These are phyloP conservation scores for Parnassius mnemosyne DNA, from an alignment of 2,888 invertebrate genomes.

Conservation along the genomic window DNA sequence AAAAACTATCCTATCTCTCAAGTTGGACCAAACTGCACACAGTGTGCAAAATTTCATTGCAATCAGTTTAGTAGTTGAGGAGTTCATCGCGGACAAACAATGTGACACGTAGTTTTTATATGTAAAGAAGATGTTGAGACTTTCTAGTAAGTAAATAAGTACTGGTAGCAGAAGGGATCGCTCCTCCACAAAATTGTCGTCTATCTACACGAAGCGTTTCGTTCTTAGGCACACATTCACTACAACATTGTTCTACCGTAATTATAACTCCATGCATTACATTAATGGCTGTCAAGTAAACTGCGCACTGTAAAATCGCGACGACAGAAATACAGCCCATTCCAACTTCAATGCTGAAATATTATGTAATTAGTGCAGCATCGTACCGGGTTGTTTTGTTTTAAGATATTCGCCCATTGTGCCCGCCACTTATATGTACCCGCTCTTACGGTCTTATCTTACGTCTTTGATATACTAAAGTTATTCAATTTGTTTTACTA, in stretches of 20 bases:
- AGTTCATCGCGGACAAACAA: too few species aligned
- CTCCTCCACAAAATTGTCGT: background rate
- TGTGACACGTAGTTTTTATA: too few species aligned
- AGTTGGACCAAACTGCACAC: too few species aligned
- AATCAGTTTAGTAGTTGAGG: too few species aligned
- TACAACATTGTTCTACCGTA: background rate
- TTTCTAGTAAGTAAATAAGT: background rate
- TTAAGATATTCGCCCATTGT: conserved; percentile 30
- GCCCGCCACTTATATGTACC: background rate
- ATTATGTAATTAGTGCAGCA: conserved; percentile 51
- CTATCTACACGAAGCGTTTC: background rate
- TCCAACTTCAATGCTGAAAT: conserved; percentile 46
- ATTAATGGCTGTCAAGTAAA: conserved; percentile 11
- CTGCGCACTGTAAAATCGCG: conserved; percentile 25
- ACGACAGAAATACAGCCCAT: conserved; percentile 34
- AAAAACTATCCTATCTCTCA: too few species aligned
- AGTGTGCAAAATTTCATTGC: too few species aligned
- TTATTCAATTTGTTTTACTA: too few species aligned
- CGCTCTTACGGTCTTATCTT: conserved; percentile 12
- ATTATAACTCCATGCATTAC: conserved; percentile 17
- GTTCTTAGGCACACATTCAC: background rate
- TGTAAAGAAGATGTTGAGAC: too few species aligned
- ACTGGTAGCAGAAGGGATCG: background rate
- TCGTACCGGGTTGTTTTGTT: conserved; percentile 29
- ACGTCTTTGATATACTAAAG: background rate